phyloP scores from a whole-genome alignment of 2,888 invertebrate species.

The Drosophila kambysellisi region DNA sequence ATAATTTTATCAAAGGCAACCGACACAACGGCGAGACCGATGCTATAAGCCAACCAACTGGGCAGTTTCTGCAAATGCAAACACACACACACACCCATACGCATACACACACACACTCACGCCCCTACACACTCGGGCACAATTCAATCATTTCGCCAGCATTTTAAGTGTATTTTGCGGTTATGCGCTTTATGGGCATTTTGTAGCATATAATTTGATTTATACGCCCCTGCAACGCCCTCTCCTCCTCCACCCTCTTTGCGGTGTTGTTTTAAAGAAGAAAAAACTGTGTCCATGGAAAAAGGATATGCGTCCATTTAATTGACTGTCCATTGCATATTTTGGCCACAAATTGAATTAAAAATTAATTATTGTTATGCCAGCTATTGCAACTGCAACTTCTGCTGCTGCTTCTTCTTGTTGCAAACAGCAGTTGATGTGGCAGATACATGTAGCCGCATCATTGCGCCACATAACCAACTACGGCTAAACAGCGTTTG shows the following conservation, averaged over 20 bases:
- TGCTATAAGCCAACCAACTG: slow-evolving; percentile 52
- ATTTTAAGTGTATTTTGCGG: slow-evolving; percentile 80
- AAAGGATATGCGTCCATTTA: slow-evolving; percentile 60
- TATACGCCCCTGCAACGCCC: slow-evolving; percentile 21
- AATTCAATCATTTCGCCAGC: slow-evolving; percentile 75
- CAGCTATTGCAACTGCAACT: not conserved
- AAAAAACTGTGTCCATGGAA: slow-evolving; percentile 39
- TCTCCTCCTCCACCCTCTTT: not conserved
- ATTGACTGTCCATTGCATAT: slow-evolving; percentile 64
- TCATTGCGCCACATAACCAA: slow-evolving; percentile 34
- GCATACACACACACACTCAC: slow-evolving; percentile 10
- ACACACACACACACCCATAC: slow-evolving; percentile 19
- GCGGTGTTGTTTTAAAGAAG: not conserved
- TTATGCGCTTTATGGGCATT: slow-evolving; percentile 75
- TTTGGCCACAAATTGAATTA: slow-evolving; percentile 68
- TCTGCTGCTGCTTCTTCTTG: slow-evolving; percentile 12
- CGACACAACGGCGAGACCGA: slow-evolving; percentile 45
- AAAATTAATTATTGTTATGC: slow-evolving; percentile 44
- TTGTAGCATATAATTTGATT: slow-evolving; percentile 78
- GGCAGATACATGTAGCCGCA: slow-evolving; percentile 10
- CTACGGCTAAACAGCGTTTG: slow-evolving; percentile 33
- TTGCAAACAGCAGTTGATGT: slow-evolving; percentile 63
- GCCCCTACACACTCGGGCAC: slow-evolving; percentile 41
- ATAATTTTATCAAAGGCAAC: slow-evolving; percentile 75
- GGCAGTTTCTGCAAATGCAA: slow-evolving; percentile 39